These are phyloP conservation scores for Drusus annulatus DNA, from an alignment of 1,140 invertebrate genomes.

Conservation along the genomic window DNA sequence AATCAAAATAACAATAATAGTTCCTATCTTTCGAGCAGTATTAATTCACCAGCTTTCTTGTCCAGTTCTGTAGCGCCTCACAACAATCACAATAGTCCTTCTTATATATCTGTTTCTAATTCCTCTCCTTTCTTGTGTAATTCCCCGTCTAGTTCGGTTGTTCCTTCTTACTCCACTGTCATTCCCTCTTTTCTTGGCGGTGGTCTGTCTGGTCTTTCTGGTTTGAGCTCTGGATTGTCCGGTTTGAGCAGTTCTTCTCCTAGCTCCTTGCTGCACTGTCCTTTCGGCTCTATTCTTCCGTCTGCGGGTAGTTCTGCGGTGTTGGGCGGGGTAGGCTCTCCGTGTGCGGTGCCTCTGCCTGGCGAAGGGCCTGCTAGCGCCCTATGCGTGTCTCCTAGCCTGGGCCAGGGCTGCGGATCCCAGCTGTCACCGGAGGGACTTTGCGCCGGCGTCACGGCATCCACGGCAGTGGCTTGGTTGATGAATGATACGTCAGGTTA, in stretches of 20 bases:
- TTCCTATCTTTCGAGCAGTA: no score
- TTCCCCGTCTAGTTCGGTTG: not conserved
- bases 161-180: not conserved
- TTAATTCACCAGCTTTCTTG: no score
- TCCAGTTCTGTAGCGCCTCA: no score
- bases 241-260: not conserved
- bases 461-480: constrained; percentile 60
- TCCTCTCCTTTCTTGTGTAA: not conserved
- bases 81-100: no score
- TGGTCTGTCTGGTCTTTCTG: no score
- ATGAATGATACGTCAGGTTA: constrained; percentile 58
- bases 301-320: no score
- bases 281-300: not conserved
- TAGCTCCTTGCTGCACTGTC: not conserved
- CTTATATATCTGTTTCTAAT: not conserved
- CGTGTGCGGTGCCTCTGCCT: not conserved
- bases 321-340: not conserved
- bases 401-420: not conserved
- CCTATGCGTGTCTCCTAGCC: not conserved
- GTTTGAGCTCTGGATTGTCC: no score
- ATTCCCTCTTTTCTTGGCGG: not conserved
- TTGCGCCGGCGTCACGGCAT: constrained; percentile 59
- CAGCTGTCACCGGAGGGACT: constrained; percentile 59
- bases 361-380: not conserved
- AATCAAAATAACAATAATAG: no score